These are phyloP conservation scores for Wiebesia pumilae DNA, from an alignment of 1,140 invertebrate species.

Conservation along the genomic window DNA sequence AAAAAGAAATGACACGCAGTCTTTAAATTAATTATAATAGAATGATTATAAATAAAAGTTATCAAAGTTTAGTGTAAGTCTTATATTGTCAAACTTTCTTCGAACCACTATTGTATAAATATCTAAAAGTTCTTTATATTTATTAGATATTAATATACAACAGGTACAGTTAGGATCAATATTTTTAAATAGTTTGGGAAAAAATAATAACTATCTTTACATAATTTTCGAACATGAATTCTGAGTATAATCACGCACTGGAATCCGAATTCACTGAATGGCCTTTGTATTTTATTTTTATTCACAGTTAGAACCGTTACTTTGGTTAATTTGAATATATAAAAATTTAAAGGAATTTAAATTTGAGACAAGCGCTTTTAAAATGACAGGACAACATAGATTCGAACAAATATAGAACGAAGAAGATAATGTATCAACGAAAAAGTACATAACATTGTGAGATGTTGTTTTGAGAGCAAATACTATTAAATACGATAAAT, in stretches of 20 bases:
- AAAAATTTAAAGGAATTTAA: constrained; percentile 1
- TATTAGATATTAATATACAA: not conserved
- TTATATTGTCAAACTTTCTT: too few species aligned
- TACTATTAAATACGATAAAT: not conserved
- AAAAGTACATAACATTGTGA: not conserved
- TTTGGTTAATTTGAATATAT: constrained; percentile 8
- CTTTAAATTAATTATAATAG: too few species aligned
- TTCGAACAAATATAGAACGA: not conserved
- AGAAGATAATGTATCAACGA: not conserved
- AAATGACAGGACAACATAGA: not conserved
- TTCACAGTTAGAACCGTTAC: constrained; percentile 34
- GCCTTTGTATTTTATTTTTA: constrained; percentile 19
- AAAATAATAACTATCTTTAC: not conserved
- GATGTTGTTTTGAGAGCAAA: not conserved
- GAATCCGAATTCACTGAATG: not conserved
- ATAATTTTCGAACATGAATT: not conserved
- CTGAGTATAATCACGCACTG: not conserved
- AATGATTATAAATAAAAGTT: too few species aligned
- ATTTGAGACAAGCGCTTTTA: not conserved
- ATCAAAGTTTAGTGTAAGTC: too few species aligned
- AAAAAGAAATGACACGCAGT: too few species aligned
- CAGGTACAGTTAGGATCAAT: not conserved
- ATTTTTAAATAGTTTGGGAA: not conserved
- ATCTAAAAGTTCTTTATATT: too few species aligned
- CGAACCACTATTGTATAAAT: too few species aligned